phyloP scores from a whole-genome alignment of 2,888 invertebrate genomes.

The Drosophila acutilabella region DNA sequence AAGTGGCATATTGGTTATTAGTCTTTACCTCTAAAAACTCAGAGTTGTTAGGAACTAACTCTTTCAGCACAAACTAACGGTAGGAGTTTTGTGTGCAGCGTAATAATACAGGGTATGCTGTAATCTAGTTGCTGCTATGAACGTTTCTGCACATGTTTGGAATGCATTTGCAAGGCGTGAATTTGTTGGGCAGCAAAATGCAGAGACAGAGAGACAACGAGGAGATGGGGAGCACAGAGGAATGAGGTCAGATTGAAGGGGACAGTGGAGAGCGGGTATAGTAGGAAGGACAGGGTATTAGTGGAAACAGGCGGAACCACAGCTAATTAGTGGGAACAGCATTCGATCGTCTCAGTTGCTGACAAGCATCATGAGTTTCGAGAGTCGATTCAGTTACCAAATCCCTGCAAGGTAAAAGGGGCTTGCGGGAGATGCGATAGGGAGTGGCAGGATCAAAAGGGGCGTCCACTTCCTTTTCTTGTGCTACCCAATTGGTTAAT shows the following conservation, averaged over 20 bases:
- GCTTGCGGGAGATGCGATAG: not conserved
- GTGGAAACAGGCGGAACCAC: conserved; percentile 17
- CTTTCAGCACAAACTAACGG: not conserved
- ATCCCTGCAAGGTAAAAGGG: not conserved
- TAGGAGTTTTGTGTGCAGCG: not conserved
- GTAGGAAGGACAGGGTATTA: not conserved
- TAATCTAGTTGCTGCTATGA: not conserved
- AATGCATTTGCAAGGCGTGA: conserved; percentile 64
- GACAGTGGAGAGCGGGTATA: no score
- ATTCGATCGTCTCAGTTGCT: conserved; percentile 51
- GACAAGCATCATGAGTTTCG: conserved; percentile 38
- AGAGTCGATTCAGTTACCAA: conserved; percentile 20
- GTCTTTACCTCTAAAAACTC: no score
- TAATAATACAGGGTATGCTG: conserved; percentile 6
- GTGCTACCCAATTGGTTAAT: conserved; percentile 76
- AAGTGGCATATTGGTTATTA: not conserved
- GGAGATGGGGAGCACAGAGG: not conserved
- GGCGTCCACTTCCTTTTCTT: conserved; percentile 41
- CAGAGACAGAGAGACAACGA: no score
- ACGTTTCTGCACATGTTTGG: conserved; percentile 38
- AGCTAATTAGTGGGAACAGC: conserved; percentile 62
- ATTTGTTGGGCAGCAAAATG: conserved; percentile 54
- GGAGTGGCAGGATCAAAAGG: not conserved
- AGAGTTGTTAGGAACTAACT: no score
- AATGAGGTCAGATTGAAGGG: no score